These are phyloP conservation scores for Diarsia dahlii DNA, from an alignment of 2,888 invertebrate genomes.

Conservation along the genomic window DNA sequence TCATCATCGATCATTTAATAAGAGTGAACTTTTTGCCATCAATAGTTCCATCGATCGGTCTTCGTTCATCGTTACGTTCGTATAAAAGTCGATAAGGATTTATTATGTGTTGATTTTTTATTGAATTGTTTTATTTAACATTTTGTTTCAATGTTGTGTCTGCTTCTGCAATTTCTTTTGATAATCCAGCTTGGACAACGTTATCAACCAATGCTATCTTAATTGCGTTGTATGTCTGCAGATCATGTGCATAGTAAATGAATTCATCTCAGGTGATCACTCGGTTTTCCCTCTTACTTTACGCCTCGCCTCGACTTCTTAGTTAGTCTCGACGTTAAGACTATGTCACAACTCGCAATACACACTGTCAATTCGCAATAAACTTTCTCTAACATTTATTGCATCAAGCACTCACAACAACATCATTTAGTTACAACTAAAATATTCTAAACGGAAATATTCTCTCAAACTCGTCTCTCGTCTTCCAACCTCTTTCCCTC, in stretches of 20 bases:
- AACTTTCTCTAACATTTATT: slow-evolving; percentile 50
- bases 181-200: not conserved
- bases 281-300: slow-evolving; percentile 37
- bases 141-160: not conserved
- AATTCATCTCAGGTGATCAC: slow-evolving; percentile 22
- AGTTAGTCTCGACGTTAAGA: not conserved
- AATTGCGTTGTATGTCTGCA: slow-evolving; percentile 8
- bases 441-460: slow-evolving; percentile 47
- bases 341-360: not conserved
- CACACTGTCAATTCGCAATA: slow-evolving; percentile 28
- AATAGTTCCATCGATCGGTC: slow-evolving; percentile 24
- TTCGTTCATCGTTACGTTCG: slow-evolving; percentile 19
- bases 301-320: not conserved
- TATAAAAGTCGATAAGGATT: slow-evolving; percentile 34
- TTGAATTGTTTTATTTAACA: slow-evolving; percentile 3
- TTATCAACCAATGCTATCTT: not conserved
- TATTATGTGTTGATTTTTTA: slow-evolving; percentile 10
- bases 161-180: not conserved
- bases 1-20: slow-evolving; percentile 36
- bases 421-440: slow-evolving; percentile 30
- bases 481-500: slow-evolving; percentile 28
- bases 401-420: slow-evolving; percentile 29
- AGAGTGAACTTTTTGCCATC: slow-evolving; percentile 45
- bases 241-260: slow-evolving; percentile 11
- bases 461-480: slow-evolving; percentile 17